phyloP scores from a whole-genome alignment of 1,140 invertebrate species.

The Drosophila parabipectinata region DNA sequence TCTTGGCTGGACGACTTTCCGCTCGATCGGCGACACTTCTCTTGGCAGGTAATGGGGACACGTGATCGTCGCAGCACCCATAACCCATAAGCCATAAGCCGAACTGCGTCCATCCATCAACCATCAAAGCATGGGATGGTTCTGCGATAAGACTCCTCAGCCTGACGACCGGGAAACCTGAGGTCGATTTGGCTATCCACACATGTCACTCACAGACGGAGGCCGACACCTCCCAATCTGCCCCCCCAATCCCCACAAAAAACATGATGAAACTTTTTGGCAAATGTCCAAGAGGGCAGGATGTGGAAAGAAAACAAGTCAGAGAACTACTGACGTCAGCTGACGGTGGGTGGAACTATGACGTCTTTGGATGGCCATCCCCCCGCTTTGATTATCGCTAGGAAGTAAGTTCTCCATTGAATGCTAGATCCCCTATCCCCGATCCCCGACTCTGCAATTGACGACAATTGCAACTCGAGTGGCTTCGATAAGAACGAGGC shows the following conservation, averaged over 20 bases:
- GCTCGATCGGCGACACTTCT: not conserved
- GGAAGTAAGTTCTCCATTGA: not conserved
- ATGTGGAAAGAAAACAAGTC: not conserved
- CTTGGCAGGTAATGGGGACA: not conserved
- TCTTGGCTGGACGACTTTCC: not conserved
- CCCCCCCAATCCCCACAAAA: not conserved
- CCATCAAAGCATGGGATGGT: not conserved
- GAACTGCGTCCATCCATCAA: conserved; percentile 15
- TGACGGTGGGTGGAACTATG: not conserved
- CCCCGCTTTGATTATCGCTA: not conserved
- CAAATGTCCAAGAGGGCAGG: conserved; percentile 21
- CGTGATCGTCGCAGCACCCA: not conserved
- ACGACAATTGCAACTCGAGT: conserved; percentile 37
- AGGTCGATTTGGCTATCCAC: not conserved
- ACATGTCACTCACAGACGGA: not conserved
- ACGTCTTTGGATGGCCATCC: conserved; percentile 13
- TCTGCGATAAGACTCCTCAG: conserved; percentile 4
- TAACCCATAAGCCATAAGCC: not conserved
- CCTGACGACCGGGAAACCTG: not conserved
- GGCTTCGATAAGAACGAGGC: conserved; percentile 22
- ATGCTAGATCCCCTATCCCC: conserved; percentile 1
- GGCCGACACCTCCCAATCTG: not conserved
- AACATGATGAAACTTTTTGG: conserved; percentile 9
- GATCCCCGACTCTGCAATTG: conserved; percentile 18
- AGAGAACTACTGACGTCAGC: conserved; percentile 19